Conservation (phyloP, 2,797 vertebrate genomes). For the Botia almorhae region DNA sequence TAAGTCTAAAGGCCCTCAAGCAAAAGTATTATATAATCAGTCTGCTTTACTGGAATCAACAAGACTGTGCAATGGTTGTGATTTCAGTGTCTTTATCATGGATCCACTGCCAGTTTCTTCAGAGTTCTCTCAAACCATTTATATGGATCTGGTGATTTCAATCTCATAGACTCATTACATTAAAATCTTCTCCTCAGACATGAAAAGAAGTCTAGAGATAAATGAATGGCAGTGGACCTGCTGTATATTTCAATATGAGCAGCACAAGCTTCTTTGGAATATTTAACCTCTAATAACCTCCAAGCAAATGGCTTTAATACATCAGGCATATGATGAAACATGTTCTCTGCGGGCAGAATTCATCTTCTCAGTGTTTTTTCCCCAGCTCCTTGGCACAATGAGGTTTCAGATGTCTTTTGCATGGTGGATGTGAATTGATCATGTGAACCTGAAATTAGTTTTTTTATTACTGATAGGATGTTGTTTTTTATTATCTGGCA, state of each 20-base stretch:
- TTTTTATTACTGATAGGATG: neutral
- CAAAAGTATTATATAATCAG: slow-evolving; percentile 1
- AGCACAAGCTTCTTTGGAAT: slow-evolving; percentile 1
- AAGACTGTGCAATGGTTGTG: slow-evolving; percentile 1
- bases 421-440: slow-evolving; percentile 3
- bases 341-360: slow-evolving; percentile 3
- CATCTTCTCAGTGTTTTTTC: slow-evolving; percentile 7
- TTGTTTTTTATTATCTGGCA: neutral
- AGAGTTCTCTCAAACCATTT: neutral
- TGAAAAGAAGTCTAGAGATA: slow-evolving; percentile 19
- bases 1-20: neutral
- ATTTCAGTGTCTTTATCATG: neutral
- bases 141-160: slow-evolving; percentile 9
- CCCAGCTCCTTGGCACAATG: neutral
- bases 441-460: neutral
- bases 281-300: slow-evolving; percentile 17
- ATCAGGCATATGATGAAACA: slow-evolving; percentile 25
- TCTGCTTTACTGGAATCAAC: neutral
- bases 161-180: slow-evolving; percentile 20
- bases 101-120: neutral
- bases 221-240: slow-evolving; percentile 4
- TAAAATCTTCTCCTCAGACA: neutral
- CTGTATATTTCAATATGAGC: slow-evolving; percentile 15
- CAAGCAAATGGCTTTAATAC: slow-evolving; percentile 16
- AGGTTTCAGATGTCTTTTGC: slow-evolving; percentile 12